These are phyloP conservation scores for Hypsibius dujardini DNA, from an alignment of 1,140 invertebrate species.

Conservation along the genomic window DNA sequence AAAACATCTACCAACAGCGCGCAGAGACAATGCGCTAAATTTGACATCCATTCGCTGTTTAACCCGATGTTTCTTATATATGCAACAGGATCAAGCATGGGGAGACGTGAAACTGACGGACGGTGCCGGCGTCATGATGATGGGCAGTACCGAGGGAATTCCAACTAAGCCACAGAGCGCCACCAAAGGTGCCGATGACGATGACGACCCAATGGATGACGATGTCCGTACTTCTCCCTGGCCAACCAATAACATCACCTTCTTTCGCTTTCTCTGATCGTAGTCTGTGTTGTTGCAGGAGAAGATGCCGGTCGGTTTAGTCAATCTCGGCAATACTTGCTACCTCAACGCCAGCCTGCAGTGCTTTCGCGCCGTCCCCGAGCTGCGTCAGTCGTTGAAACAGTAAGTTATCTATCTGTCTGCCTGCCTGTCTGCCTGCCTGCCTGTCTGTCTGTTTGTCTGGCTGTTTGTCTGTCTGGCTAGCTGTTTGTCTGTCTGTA, in stretches of 20 bases:
- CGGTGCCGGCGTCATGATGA: slow-evolving; percentile 67
- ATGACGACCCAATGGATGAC: not conserved
- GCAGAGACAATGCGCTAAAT: too few species aligned
- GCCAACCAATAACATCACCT: too few species aligned
- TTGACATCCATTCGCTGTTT: too few species aligned
- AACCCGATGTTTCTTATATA: too few species aligned
- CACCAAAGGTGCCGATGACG: not conserved
- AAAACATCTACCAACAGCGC: too few species aligned
- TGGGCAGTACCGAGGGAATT: slow-evolving; percentile 76
- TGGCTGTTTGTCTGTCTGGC: too few species aligned
- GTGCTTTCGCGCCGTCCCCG: slow-evolving; percentile 81
- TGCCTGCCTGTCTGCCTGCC: too few species aligned
- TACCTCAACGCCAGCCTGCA: slow-evolving; percentile 98
- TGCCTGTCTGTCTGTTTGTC: too few species aligned
- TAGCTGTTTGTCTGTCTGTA: too few species aligned
- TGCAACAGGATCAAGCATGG: slow-evolving; percentile 62
- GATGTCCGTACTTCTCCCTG: not conserved
- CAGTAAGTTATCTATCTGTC: slow-evolving; percentile 37
- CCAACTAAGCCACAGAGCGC: slow-evolving; percentile 43
- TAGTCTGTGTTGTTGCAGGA: slow-evolving; percentile 30
- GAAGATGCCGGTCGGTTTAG: slow-evolving; percentile 52
- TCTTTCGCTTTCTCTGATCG: too few species aligned
- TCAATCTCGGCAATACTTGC: slow-evolving; percentile 90
- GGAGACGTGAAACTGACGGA: slow-evolving; percentile 64
- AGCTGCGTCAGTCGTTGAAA: slow-evolving; percentile 61